Conservation (phyloP, 2,888 invertebrate species). For the Romanomermis culicivorax region DNA sequence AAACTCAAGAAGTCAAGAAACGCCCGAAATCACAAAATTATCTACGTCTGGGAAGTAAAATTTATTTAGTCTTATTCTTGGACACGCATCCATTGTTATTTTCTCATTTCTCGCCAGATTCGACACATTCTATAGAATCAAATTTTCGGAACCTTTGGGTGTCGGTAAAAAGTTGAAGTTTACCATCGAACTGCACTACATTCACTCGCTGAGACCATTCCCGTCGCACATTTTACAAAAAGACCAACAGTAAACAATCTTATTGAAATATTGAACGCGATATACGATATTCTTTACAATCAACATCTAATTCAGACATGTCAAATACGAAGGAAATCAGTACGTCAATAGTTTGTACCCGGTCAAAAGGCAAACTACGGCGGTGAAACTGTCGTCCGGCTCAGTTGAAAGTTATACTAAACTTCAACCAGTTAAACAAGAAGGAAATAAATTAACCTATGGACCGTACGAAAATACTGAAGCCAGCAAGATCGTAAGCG, state of each 20-base stretch:
- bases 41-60: neutral
- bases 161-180: conserved; percentile 18
- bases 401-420: conserved; percentile 61
- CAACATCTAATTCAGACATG: conserved; percentile 35
- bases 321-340: conserved; percentile 60
- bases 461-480: conserved; percentile 62
- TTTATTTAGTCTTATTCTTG: neutral
- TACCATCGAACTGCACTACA: conserved; percentile 47
- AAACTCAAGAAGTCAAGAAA: too few relatives aligned
- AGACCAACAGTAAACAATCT: conserved; percentile 50
- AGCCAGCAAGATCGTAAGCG: conserved; percentile 34
- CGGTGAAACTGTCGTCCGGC: conserved; percentile 50
- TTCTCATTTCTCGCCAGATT: too few relatives aligned
- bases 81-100: neutral
- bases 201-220: conserved; percentile 54
- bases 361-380: conserved; percentile 57
- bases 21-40: neutral
- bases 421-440: conserved; percentile 52
- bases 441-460: conserved; percentile 58
- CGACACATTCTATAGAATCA: conserved; percentile 15
- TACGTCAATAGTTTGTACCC: conserved; percentile 63
- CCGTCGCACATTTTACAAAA: conserved; percentile 71
- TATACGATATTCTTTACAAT: neutral
- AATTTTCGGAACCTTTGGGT: conserved; percentile 16
- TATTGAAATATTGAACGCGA: neutral